phyloP scores from a whole-genome alignment of 2,888 invertebrate species.

The Leptinotarsa rubiginosa region DNA sequence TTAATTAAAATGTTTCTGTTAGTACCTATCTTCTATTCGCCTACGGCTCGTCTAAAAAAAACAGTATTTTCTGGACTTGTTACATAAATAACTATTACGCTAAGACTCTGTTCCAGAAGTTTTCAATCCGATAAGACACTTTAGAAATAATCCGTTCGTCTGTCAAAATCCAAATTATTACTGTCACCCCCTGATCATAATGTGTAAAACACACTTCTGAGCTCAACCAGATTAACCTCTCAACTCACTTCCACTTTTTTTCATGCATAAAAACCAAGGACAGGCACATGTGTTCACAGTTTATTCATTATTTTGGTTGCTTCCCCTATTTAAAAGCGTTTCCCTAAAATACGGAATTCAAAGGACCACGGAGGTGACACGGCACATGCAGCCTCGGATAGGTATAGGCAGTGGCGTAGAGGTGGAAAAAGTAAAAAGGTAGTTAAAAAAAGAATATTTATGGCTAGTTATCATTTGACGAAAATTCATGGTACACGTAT shows the following conservation, averaged over 20 bases:
- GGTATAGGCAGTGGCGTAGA: conserved; percentile 31
- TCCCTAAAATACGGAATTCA: conserved; percentile 49
- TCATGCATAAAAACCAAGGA: conserved; percentile 43
- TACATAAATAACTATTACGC: too few relatives aligned
- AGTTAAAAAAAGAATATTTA: too few relatives aligned
- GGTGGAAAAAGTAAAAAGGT: not conserved
- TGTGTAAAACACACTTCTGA: conserved; percentile 52
- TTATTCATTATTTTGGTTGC: conserved; percentile 47
- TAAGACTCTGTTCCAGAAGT: not conserved
- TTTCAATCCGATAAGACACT: not conserved
- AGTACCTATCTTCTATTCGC: too few relatives aligned
- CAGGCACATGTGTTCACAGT: conserved; percentile 50
- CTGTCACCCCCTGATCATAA: conserved; percentile 31
- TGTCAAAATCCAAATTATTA: conserved; percentile 33
- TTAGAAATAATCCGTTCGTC: not conserved
- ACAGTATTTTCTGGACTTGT: too few relatives aligned
- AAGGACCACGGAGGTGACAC: conserved; percentile 43
- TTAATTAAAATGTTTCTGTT: too few relatives aligned
- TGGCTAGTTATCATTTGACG: too few relatives aligned
- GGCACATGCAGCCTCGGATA: conserved; percentile 43
- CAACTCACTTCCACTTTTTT: conserved; percentile 51
- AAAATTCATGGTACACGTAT: too few relatives aligned
- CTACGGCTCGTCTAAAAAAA: too few relatives aligned
- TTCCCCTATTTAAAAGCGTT: conserved; percentile 50
- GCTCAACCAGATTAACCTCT: conserved; percentile 57